These are phyloP conservation scores for Erpetoichthys calabaricus DNA, from an alignment of 2,797 vertebrate genomes.

Conservation along the genomic window DNA sequence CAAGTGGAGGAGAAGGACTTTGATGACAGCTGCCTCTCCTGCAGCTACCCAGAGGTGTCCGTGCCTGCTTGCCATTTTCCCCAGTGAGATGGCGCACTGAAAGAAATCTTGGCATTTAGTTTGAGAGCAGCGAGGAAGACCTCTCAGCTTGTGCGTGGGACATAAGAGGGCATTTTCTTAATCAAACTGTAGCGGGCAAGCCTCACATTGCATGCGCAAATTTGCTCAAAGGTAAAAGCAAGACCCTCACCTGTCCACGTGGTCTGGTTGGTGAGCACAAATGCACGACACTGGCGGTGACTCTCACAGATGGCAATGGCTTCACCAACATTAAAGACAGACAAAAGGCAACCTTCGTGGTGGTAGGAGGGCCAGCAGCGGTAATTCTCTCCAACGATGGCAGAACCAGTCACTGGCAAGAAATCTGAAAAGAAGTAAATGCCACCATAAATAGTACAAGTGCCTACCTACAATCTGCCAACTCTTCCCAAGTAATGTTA, in stretches of 20 bases:
- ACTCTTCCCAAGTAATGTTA: too few relatives aligned
- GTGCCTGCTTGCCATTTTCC: too few relatives aligned
- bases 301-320: conserved; percentile 64
- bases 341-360: conserved; percentile 66
- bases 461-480: too few relatives aligned
- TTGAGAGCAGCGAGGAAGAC: too few relatives aligned
- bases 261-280: conserved; percentile 68
- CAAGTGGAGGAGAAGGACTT: conserved; percentile 12
- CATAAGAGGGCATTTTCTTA: too few relatives aligned
- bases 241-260: conserved; percentile 67
- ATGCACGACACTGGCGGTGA: conserved; percentile 65
- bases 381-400: conserved; percentile 58
- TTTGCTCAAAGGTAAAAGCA: too few relatives aligned
- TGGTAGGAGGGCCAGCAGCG: conserved; percentile 77
- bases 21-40: conserved; percentile 10
- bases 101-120: too few relatives aligned
- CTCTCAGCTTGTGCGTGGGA: too few relatives aligned
- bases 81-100: too few relatives aligned
- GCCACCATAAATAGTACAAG: too few relatives aligned
- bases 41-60: conserved; percentile 2
- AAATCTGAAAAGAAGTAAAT: conserved; percentile 46
- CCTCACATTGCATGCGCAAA: too few relatives aligned
- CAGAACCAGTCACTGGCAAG: conserved; percentile 39
- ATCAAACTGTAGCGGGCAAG: too few relatives aligned
- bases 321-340: conserved; percentile 54